Evolutionary conservation across 2,888 invertebrate species (phyloP), one percentile per base, ranked within the genome.

Genomic region (Xylota sylvarum): DNA sequence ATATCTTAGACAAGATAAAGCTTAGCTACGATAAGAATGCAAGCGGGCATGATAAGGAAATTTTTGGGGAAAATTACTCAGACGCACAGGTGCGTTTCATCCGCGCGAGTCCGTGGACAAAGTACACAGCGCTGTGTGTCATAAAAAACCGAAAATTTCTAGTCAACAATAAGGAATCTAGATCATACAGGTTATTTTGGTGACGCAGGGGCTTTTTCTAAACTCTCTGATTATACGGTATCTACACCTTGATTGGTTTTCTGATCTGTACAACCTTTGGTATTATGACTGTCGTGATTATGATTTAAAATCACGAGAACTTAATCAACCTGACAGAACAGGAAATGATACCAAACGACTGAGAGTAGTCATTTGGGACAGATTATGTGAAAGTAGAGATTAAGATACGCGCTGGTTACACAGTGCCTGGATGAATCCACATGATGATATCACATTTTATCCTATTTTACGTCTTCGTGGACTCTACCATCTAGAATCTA

Each of bases 1-100:
- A n/a, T 58, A 60, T 23, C 37, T 58, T 14, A 56, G 17, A 9
- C 55, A 19, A 35, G 32, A 55, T 55, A 55, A 56, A 10, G 17
- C 12, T 35, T 17, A 5, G 43, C 14, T 19, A 48, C n/a, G 48
- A 48, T 48, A 48, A 48, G 48, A 48, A 17, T 48, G 2, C 4
- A 14, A 14, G 43, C 5, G 1, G 46, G 4, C 9, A 2, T 46
- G 50, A 50, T 50, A 23, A 50, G 50, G 4, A 50, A 12, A 10
- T 50, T 23, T 50, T 23, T 4, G 12, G 23, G 23, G 50, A 50
- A 50, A 50, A 50, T 50, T 23, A 50, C 50, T 23, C 50, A 50
- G 10, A 17, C 23, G 10, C 10, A 50, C 50, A 50, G 50, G 50
- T 50, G 50, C 10, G 10, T 9, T 50, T 23, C 5, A 5, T 10